Evolutionary conservation across 1,140 invertebrate genomes (phyloP), one percentile per base, ranked within the genome.

Genomic region (Drosophila pallidifrons): DNA sequence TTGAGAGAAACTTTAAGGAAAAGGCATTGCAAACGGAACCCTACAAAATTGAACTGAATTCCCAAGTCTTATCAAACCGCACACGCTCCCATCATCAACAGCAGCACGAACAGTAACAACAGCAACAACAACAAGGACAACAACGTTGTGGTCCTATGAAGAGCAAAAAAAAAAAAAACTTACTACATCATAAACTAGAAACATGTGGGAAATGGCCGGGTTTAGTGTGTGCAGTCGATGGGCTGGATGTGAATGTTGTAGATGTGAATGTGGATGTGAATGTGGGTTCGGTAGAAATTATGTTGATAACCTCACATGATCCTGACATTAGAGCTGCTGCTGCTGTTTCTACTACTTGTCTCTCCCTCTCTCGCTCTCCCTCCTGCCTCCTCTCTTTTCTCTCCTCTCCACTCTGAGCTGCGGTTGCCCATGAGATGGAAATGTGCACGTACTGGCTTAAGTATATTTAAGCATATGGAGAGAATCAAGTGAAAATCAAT

Each of bases 391-490:
- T n/a, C n/a, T n/a, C n/a, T n/a, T n/a, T n/a, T 28, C 1, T n/a
- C 2, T 6, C 11, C 32, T 41, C 30, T 13, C 41, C 49, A 7
- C 45, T 38, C 28, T 77, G 25, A 13, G 61, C 49, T 79, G 77
- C 15, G 65, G 71, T 59, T 67, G 75, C 46, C 46, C 46, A 45
- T 30, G 68, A 79, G 65, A 70, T 87, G 82, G 83, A 82, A 81
- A 88, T 83, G 82, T 61, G 74, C 83, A 88, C 83, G 83, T 88
- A 81, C 66, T 79, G 83, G 60, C 85, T 88, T 89, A 89, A 87
- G 83, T 89, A 87, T 87, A 87, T 87, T 87, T 82, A 88, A 89
- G 83, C 83, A 88, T 88, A 88, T 88, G 83, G 83, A 88, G 83
- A 70, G 83, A 88, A 88, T 88, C 83, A 89, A 88, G 83, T 89